phyloP scores from a whole-genome alignment of 2,888 invertebrate species.

The Parnassius apollo region DNA sequence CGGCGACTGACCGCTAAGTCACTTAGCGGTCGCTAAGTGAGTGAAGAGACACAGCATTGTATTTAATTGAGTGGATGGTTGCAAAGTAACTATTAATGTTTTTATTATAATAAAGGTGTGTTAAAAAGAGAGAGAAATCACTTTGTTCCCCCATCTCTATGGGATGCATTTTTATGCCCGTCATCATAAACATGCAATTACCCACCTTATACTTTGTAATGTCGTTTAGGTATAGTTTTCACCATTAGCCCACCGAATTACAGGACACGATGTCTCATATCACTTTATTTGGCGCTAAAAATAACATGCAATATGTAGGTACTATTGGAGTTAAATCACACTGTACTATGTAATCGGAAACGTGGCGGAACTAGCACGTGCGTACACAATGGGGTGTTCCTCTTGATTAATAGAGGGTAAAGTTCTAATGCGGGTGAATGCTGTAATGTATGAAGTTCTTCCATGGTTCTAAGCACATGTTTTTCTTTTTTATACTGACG shows the following conservation, averaged over 20 bases:
- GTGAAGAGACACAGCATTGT: too few species aligned
- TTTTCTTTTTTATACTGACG: neutral
- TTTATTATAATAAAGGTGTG: too few species aligned
- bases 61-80: too few species aligned
- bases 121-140: too few species aligned
- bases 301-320: neutral
- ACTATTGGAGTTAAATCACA: constrained; percentile 7
- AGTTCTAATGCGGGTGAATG: constrained; percentile 17
- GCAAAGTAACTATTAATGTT: too few species aligned
- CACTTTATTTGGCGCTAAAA: constrained; percentile 5
- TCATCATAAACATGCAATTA: too few species aligned
- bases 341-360: neutral
- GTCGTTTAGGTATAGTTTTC: too few species aligned
- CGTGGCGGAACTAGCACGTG: constrained; percentile 41
- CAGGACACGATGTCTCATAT: constrained; percentile 11
- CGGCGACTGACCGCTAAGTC: too few species aligned
- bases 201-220: too few species aligned
- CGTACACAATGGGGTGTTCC: constrained; percentile 36
- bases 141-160: too few species aligned
- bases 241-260: constrained; percentile 9
- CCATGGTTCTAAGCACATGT: constrained; percentile 9
- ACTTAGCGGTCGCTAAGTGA: too few species aligned
- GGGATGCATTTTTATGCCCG: too few species aligned
- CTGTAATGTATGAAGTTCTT: constrained; percentile 1
- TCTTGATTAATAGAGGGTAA: constrained; percentile 30